phyloP scores from a whole-genome alignment of 2,113 vertebrate genomes.

The Camelus bactrianus region DNA sequence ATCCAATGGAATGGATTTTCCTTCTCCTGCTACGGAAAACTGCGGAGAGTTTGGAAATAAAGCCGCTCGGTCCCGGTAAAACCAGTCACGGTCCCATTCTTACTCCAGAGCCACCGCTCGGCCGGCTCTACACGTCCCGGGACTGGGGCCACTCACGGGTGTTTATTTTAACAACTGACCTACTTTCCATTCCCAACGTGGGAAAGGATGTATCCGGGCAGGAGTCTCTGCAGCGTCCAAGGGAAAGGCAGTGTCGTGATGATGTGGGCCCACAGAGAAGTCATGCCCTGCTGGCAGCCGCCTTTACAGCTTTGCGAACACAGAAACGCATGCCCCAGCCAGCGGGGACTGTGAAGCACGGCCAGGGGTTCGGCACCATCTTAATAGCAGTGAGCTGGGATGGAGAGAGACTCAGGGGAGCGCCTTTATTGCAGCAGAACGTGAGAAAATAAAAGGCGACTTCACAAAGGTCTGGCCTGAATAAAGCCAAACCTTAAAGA shows the following conservation, averaged over 20 bases:
- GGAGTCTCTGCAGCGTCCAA: accelerated
- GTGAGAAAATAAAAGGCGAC: background rate
- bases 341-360: accelerated
- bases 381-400: background rate
- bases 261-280: accelerated
- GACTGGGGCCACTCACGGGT: background rate
- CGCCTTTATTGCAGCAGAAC: background rate
- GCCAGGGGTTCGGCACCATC: accelerated
- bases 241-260: background rate
- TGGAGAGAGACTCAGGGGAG: background rate
- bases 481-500: background rate
- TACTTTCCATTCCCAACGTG: background rate
- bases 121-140: background rate
- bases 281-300: accelerated
- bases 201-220: background rate
- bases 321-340: background rate
- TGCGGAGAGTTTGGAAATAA: background rate
- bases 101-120: too few relatives aligned
- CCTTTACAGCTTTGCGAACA: background rate
- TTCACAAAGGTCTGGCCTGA: background rate
- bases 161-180: slow-evolving; percentile 47
- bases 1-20: background rate
- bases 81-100: background rate
- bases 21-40: background rate
- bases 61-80: background rate